Percentiles rank a stretch among this genome's conserved stretches.
These are phyloP conservation scores for Ectemnius lituratus DNA, from an alignment of 2,888 invertebrate species.

Conservation along the genomic window DNA sequence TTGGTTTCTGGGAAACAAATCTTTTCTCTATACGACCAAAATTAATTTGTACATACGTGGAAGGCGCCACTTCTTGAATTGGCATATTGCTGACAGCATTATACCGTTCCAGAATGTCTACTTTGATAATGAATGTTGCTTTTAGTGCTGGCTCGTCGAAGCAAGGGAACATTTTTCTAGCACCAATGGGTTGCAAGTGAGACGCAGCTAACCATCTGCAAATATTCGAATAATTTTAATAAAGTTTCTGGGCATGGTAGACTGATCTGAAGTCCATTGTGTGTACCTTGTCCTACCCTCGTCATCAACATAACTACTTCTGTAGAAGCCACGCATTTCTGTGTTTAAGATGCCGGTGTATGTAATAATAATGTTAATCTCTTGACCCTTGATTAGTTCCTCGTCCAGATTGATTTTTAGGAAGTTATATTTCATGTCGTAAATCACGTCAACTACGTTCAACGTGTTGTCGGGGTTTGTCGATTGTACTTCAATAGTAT, in stretches of 20 bases:
- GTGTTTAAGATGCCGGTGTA: slow-evolving; percentile 81
- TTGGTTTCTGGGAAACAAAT: neutral
- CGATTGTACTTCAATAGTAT: slow-evolving; percentile 12
- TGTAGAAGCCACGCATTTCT: slow-evolving; percentile 82
- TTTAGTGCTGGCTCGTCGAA: slow-evolving; percentile 86
- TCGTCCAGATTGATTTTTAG: slow-evolving; percentile 78
- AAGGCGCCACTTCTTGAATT: slow-evolving; percentile 55
- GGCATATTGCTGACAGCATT: slow-evolving; percentile 66
- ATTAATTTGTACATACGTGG: slow-evolving; percentile 49
- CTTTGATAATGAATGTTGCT: slow-evolving; percentile 81
- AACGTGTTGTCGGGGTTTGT: fast-evolving
- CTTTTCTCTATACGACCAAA: neutral
- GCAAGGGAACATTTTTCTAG: slow-evolving; percentile 86
- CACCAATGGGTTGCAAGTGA: slow-evolving; percentile 85
- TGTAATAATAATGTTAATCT: slow-evolving; percentile 79
- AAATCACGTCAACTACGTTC: fast-evolving
- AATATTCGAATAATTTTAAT: neutral
- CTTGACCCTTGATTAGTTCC: slow-evolving; percentile 73
- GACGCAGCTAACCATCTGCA: slow-evolving; percentile 83
- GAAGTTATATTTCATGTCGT: slow-evolving; percentile 76
- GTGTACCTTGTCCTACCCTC: slow-evolving; percentile 79
- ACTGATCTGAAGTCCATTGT: neutral
- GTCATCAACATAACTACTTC: slow-evolving; percentile 80
- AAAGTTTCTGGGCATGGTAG: neutral
- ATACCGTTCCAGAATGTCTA: slow-evolving; percentile 72